Evolutionary conservation across 2,888 invertebrate genomes (phyloP).

Genomic region (Noctuana brunneofusca): DNA sequence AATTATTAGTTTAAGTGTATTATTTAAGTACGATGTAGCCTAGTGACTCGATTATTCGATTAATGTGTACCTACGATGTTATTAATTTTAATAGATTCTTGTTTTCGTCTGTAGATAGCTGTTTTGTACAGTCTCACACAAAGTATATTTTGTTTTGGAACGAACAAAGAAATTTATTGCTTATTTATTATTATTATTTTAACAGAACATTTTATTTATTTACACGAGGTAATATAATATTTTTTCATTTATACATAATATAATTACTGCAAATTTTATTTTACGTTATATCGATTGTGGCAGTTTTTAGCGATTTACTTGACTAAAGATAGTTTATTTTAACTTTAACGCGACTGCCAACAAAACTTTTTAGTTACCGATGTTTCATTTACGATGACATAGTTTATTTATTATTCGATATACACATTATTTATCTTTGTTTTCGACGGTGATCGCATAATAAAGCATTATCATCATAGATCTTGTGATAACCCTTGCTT

Average conservation of each 20-base stretch:
- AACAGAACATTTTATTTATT: constrained; percentile 65
- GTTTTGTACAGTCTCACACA: constrained; percentile 73
- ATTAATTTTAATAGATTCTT: constrained; percentile 63
- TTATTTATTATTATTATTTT: constrained; percentile 57
- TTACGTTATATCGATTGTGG: constrained; percentile 65
- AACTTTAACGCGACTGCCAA: constrained; percentile 68
- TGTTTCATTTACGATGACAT: constrained; percentile 70
- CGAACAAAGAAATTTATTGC: constrained; percentile 66
- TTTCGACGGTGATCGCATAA: constrained; percentile 49
- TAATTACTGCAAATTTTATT: constrained; percentile 67
- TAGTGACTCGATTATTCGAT: constrained; percentile 63
- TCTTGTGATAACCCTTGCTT: constrained; percentile 81
- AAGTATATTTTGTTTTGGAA: constrained; percentile 72
- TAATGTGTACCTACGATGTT: constrained; percentile 72
- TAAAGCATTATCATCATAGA: constrained; percentile 55
- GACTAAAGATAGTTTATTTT: constrained; percentile 58
- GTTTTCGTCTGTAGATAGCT: constrained; percentile 54
- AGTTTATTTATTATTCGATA: constrained; percentile 52
- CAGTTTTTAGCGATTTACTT: constrained; percentile 62
- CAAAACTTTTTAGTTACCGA: constrained; percentile 75
- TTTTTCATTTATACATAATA: constrained; percentile 59
- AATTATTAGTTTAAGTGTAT: constrained; percentile 67
- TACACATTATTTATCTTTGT: constrained; percentile 52
- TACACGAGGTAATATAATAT: constrained; percentile 60
- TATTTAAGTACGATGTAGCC: constrained; percentile 65